Evolutionary conservation across 1,140 invertebrate species (phyloP).

Genomic region (Episyrphus balteatus): DNA sequence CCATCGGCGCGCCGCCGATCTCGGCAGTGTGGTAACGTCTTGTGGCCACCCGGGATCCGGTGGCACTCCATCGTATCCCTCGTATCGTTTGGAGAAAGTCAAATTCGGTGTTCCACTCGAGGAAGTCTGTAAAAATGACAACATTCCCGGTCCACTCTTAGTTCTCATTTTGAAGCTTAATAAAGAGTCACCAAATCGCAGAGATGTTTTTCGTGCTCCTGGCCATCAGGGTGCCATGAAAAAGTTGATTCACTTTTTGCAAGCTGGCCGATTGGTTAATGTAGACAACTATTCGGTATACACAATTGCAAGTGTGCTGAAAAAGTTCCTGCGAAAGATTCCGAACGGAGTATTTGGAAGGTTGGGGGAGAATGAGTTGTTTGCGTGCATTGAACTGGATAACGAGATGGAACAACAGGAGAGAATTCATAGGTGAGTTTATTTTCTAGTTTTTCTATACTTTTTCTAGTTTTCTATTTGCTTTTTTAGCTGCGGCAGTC

Average conservation of each 20-base stretch:
- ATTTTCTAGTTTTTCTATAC: background rate
- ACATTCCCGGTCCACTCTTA: constrained; percentile 80
- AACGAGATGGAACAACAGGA: constrained; percentile 75
- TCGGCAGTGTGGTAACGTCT: constrained; percentile 80
- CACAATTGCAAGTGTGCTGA: constrained; percentile 95
- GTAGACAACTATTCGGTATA: constrained; percentile 96
- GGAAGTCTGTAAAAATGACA: constrained; percentile 86
- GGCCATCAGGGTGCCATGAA: constrained; percentile 93
- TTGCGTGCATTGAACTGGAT: constrained; percentile 71
- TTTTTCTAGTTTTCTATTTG: background rate
- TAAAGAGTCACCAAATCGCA: constrained; percentile 84
- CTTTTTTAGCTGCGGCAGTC: background rate
- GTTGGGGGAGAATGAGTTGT: constrained; percentile 80
- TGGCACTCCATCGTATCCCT: constrained; percentile 52
- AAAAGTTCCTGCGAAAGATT: constrained; percentile 95
- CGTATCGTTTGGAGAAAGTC: constrained; percentile 77
- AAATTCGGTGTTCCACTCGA: constrained; percentile 83
- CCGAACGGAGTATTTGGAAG: constrained; percentile 91
- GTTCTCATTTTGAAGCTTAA: constrained; percentile 88
- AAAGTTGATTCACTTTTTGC: constrained; percentile 88
- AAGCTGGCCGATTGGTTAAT: constrained; percentile 91
- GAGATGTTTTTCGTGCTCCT: constrained; percentile 88
- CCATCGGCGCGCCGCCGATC: constrained; percentile 74
- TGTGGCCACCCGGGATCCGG: constrained; percentile 57
- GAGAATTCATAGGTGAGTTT: constrained; percentile 77